Evolutionary conservation across 2,113 vertebrate species (phyloP).

Genomic region (Numida meleagris): DNA sequence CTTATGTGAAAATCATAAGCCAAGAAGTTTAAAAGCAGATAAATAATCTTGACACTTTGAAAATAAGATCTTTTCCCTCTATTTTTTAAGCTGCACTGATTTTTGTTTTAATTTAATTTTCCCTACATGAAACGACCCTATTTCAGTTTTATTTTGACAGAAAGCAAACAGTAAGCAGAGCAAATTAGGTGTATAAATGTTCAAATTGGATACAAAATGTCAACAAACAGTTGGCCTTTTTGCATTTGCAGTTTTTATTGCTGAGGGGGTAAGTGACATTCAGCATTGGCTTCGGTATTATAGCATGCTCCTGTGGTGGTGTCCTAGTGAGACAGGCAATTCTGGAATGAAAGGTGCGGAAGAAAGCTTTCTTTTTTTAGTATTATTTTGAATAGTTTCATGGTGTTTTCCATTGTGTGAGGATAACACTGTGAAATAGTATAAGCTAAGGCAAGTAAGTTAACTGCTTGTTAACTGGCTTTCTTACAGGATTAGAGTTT

Average conservation of each 20-base stretch:
- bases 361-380: not conserved
- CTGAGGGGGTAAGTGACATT: not conserved
- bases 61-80: not conserved
- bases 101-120: constrained; percentile 15
- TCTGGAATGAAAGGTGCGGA: not conserved
- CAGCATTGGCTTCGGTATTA: not conserved
- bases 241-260: not conserved
- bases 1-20: not conserved
- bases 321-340: not conserved
- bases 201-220: constrained; percentile 27
- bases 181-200: constrained; percentile 6
- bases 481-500: not conserved
- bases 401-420: not conserved
- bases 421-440: not conserved
- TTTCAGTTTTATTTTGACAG: not conserved
- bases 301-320: not conserved
- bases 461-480: not conserved
- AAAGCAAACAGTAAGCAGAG: not conserved
- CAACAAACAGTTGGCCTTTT: not conserved
- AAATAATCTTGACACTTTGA: not conserved
- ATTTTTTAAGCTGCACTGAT: not conserved
- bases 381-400: not conserved
- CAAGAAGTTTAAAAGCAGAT: not conserved
- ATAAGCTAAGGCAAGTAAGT: not conserved
- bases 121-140: not conserved